Conservation (phyloP, 2,113 vertebrate genomes). For the Cavia porcellus region DNA sequence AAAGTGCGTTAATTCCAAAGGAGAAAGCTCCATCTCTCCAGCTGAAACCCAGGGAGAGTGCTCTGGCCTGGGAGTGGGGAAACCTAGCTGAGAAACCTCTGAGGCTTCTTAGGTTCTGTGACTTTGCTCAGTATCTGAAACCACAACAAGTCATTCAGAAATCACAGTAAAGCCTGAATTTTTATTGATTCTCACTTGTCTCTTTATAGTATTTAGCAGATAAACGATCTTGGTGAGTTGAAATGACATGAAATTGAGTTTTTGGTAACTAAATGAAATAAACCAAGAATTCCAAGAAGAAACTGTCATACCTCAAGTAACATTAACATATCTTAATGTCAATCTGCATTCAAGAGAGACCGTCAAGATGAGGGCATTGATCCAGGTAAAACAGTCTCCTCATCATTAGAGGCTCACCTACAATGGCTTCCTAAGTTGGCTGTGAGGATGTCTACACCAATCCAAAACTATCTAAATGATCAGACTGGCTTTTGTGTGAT, state of each 20-base stretch:
- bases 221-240: background rate
- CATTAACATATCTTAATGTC: background rate
- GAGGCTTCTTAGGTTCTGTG: background rate
- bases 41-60: background rate
- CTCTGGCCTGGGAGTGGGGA: background rate
- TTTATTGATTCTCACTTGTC: background rate
- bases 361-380: background rate
- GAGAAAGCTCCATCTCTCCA: background rate
- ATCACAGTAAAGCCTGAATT: background rate
- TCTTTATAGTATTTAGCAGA: background rate
- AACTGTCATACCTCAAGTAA: background rate
- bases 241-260: background rate
- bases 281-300: constrained; percentile 33
- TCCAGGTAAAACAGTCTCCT: background rate
- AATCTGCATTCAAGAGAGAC: background rate
- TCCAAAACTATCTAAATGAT: constrained; percentile 23
- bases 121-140: background rate
- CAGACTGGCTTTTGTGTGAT: background rate
- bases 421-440: background rate
- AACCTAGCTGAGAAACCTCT: background rate
- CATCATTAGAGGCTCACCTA: background rate
- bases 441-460: background rate
- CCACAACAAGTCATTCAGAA: background rate
- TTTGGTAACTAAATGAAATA: constrained; percentile 15
- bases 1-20: constrained; percentile 22